Conservation (phyloP, 2,888 invertebrate genomes). For the Aradus depressus region DNA sequence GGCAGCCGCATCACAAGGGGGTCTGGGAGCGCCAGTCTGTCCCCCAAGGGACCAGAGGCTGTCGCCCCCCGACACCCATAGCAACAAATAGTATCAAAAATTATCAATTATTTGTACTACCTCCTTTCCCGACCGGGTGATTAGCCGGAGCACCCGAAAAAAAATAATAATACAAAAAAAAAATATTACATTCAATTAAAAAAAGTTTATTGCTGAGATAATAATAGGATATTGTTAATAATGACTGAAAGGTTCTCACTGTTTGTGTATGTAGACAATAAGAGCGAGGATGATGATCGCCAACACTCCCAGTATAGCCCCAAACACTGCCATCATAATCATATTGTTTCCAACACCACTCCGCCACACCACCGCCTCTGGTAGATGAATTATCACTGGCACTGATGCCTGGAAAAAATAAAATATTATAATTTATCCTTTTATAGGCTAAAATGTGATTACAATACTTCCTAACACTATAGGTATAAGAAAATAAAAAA, state of each 20-base stretch:
- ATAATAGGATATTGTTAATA: neutral
- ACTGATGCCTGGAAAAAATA: conserved; percentile 34
- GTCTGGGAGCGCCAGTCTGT: no score
- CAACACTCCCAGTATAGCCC: conserved; percentile 59
- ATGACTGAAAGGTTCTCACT: conserved; percentile 41
- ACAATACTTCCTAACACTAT: neutral
- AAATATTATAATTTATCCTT: neutral
- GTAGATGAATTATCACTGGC: conserved; percentile 42
- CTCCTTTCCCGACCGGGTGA: no score
- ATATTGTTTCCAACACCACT: conserved; percentile 34
- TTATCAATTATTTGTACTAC: no score
- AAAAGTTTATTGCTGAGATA: neutral
- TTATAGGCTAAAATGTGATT: neutral
- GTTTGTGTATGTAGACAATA: conserved; percentile 64
- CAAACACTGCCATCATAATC: conserved; percentile 49
- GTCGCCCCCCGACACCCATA: no score
- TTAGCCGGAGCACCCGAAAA: no score
- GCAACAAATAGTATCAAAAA: no score
- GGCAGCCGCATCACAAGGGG: no score
- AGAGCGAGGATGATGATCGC: conserved; percentile 63
- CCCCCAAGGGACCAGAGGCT: no score
- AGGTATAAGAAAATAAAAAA: neutral
- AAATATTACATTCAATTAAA: neutral
- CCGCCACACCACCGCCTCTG: conserved; percentile 36
- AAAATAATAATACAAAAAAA: neutral